Conservation (phyloP, 2,797 vertebrate species). For the Acanthiza pusilla region DNA sequence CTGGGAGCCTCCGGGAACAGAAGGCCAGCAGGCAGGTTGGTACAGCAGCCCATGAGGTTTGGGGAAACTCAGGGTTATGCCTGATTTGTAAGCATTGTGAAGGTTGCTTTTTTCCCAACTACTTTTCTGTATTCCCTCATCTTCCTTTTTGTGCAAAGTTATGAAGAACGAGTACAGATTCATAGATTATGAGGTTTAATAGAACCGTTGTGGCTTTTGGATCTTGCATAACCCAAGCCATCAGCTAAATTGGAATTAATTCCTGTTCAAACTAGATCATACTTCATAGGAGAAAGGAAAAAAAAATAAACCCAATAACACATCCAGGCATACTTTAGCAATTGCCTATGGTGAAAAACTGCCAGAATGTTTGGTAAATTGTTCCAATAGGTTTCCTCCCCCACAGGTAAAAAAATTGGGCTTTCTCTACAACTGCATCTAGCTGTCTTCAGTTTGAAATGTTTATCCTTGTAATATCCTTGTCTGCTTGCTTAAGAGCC, state of each 20-base stretch:
- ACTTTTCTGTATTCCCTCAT: neutral
- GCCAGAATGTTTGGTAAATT: neutral
- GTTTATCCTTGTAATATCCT: constrained; percentile 13
- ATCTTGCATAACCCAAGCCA: neutral
- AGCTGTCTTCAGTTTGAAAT: neutral
- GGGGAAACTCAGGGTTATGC: neutral
- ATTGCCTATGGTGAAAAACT: neutral
- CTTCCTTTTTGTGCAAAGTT: neutral
- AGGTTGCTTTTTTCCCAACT: neutral
- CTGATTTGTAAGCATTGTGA: neutral
- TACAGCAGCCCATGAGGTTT: neutral
- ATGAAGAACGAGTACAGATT: neutral
- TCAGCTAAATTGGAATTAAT: constrained; percentile 19
- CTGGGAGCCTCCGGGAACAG: neutral
- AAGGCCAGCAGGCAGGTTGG: neutral
- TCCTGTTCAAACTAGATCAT: neutral
- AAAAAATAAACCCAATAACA: neutral
- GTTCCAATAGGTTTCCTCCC: neutral
- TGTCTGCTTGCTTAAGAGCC: neutral
- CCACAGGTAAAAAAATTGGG: neutral
- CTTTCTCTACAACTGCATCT: neutral
- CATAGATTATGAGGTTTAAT: neutral
- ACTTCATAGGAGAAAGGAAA: neutral
- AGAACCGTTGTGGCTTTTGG: neutral
- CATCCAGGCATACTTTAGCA: neutral